phyloP scores from a whole-genome alignment of 2,888 invertebrate genomes.

The Zele albiditarsus region DNA sequence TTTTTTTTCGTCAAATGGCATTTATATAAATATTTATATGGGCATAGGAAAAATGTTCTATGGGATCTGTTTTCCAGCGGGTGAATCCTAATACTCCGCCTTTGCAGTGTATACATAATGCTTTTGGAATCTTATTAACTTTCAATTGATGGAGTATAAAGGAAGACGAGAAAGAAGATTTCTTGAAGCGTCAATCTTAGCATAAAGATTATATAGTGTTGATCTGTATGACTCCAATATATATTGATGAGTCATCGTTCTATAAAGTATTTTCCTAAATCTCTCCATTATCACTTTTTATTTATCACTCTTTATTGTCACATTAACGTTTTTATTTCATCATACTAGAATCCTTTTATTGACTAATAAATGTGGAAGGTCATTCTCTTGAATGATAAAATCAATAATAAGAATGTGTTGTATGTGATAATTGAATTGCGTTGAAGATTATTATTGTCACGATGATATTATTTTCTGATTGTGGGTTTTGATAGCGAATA shows the following conservation, averaged over 20 bases:
- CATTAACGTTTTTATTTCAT: background rate
- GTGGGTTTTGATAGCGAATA: background rate
- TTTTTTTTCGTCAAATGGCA: background rate
- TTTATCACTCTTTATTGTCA: background rate
- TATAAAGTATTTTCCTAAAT: background rate
- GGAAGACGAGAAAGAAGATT: background rate
- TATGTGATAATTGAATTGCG: background rate
- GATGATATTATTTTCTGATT: background rate
- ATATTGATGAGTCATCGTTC: background rate
- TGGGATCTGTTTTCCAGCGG: background rate
- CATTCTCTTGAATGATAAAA: background rate
- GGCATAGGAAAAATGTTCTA: background rate
- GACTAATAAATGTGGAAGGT: background rate
- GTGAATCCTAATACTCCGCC: background rate
- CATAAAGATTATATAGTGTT: background rate
- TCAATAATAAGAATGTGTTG: background rate
- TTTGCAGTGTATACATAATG: background rate
- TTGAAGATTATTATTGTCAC: background rate
- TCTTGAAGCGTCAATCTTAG: background rate
- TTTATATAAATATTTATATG: conserved; percentile 6
- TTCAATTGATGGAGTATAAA: background rate
- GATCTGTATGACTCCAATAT: background rate
- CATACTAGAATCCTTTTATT: background rate
- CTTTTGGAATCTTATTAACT: background rate
- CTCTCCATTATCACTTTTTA: background rate